Evolutionary conservation across 2,888 invertebrate genomes (phyloP).

Genomic region (Cheilosia soror): DNA sequence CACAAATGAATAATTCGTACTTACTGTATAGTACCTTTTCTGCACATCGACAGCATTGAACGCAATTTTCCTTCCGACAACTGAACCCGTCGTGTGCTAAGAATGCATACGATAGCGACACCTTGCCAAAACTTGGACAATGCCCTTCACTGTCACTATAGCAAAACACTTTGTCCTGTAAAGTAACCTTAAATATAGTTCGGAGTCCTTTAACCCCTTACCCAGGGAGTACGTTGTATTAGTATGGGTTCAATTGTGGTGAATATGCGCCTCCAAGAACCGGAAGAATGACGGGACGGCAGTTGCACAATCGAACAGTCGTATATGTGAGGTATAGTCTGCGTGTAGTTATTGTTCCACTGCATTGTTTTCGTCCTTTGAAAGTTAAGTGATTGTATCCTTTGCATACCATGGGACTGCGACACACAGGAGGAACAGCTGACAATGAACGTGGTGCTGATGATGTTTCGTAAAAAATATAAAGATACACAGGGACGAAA

Average conservation of each 20-base stretch:
- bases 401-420: conserved; percentile 37
- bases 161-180: conserved; percentile 50
- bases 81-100: background rate
- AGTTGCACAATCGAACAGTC: conserved; percentile 18
- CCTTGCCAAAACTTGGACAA: conserved; percentile 60
- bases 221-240: background rate
- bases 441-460: conserved; percentile 19
- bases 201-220: conserved; percentile 64
- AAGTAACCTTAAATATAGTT: conserved; percentile 66
- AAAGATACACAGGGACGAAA: conserved; percentile 11
- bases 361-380: conserved; percentile 63
- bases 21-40: too few relatives aligned
- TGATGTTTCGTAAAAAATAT: conserved; percentile 20
- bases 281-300: conserved; percentile 50
- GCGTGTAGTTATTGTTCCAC: conserved; percentile 44
- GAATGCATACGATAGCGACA: conserved; percentile 20
- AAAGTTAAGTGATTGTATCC: conserved; percentile 62
- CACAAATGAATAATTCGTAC: too few relatives aligned
- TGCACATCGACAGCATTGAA: conserved; percentile 6
- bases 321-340: background rate
- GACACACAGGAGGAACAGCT: conserved; percentile 52
- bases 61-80: conserved; percentile 1
- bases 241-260: conserved; percentile 36
- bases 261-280: conserved; percentile 29
- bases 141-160: conserved; percentile 48